Evolutionary conservation across 2,113 vertebrate species (phyloP), one percentile per base, ranked within the genome.

Genomic region (Pan paniscus): DNA sequence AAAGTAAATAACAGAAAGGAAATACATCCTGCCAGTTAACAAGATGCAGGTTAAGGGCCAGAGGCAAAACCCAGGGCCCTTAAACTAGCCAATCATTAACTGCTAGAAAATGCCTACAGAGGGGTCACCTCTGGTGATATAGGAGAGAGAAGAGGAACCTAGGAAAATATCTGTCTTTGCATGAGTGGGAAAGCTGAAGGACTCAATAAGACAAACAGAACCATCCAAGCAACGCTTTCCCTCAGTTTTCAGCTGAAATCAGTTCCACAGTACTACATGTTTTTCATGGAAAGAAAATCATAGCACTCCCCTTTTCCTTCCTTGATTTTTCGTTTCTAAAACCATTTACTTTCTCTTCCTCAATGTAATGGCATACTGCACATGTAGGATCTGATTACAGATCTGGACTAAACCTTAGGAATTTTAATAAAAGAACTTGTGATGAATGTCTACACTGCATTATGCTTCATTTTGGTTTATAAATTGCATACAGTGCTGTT

Each of bases 21-120:
- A 98, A 97, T 93, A 90, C 55, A 97, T 98, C 97, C 96, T 93
- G 72, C 96, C 96, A 97, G 97, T 98, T 98, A 98, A 98, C 14
- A 22, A 98, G 96, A 97, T 93, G 91, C 97, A 96, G 89, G 94
- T 97, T 96, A 96, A 98, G 98, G 95, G 98, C 98, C 96, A 64
- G 82, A 97, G 90, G 98, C 98, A 98, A 97, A 97, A 97, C 97
- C 95, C 68, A 93, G 78, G 95, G 97, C 96, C 81, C 61, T 94
- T 91, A 97, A 96, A 93, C 78, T 78, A 97, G 95, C 46, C 76
- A 38, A 75, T 86, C 92, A 95, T 96, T 96, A 98, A 94, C 80
- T 72, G 82, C 80, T 80, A 89, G 84, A 50, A 96, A 96, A 96
- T 93, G 61, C 82, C 85, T 76, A 86, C 18, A 17, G 79, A 85